These are phyloP conservation scores for Meganola albula DNA, from an alignment of 2,888 invertebrate species.

Conservation along the genomic window DNA sequence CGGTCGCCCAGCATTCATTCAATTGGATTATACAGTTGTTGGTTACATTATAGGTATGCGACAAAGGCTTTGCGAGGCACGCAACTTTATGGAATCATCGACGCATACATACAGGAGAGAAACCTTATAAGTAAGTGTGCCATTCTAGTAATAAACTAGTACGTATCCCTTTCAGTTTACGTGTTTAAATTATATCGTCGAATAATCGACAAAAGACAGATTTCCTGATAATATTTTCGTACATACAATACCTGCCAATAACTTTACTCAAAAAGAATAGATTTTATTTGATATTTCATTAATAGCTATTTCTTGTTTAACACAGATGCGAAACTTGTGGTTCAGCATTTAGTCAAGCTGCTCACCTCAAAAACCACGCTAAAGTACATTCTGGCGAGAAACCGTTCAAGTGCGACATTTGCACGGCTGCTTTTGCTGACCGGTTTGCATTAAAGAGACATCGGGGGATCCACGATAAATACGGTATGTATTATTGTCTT, in stretches of 20 bases:
- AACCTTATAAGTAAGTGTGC: conserved; percentile 84
- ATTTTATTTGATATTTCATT: no score
- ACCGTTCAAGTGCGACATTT: conserved; percentile 89
- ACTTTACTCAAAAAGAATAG: no score
- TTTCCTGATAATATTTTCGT: no score
- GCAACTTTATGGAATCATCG: conserved; percentile 93
- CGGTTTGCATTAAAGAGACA: conserved; percentile 91
- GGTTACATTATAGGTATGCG: conserved; percentile 87
- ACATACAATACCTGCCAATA: no score
- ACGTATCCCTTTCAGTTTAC: no score
- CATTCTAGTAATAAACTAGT: no score
- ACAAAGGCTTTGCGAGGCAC: conserved; percentile 92
- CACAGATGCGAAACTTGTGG: conserved; percentile 89
- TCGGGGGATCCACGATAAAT: conserved; percentile 92
- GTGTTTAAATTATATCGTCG: no score
- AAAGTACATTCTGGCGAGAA: conserved; percentile 90
- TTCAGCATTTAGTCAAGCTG: conserved; percentile 93
- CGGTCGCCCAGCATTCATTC: no score
- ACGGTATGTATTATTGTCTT: no score
- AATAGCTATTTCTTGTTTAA: background rate
- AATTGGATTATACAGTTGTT: no score
- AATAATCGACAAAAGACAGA: no score
- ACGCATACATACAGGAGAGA: conserved; percentile 91
- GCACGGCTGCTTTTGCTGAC: conserved; percentile 91
- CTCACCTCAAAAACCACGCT: conserved; percentile 92